A percentile compares a stretch with the other conserved stretches of the same genome.
These are phyloP conservation scores for Anorthoa munda DNA, from an alignment of 2,888 invertebrate genomes.

Conservation along the genomic window DNA sequence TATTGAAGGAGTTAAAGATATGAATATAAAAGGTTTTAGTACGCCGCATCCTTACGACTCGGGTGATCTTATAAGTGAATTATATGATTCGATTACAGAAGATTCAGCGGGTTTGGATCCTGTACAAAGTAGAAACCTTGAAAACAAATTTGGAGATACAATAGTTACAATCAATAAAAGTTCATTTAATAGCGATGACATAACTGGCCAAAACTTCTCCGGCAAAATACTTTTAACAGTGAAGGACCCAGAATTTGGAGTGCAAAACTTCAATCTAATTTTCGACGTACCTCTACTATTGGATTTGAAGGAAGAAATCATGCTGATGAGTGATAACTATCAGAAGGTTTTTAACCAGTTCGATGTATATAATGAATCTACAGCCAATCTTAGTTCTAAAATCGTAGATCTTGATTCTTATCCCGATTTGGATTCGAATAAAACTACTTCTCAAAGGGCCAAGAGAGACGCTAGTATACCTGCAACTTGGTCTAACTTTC, in stretches of 20 bases:
- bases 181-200: background rate
- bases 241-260: conserved; percentile 27
- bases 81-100: background rate
- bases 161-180: conserved; percentile 34
- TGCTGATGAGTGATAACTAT: conserved; percentile 21
- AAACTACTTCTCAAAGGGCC: background rate
- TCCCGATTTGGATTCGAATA: background rate
- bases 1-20: conserved; percentile 26
- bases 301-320: conserved; percentile 37
- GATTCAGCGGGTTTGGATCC: background rate
- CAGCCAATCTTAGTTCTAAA: background rate
- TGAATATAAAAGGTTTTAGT: conserved; percentile 46
- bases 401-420: background rate
- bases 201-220: background rate
- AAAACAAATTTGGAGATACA: background rate
- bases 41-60: background rate
- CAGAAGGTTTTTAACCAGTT: conserved; percentile 8
- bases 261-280: conserved; percentile 33
- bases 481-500: background rate
- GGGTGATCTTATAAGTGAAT: no score
- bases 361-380: background rate
- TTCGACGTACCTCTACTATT: conserved; percentile 48
- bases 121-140: background rate
- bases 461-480: conserved; percentile 15
- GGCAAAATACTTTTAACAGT: conserved; percentile 49